Evolutionary conservation across 2,888 invertebrate species (phyloP).

Genomic region (Chloroclystis v-ata): DNA sequence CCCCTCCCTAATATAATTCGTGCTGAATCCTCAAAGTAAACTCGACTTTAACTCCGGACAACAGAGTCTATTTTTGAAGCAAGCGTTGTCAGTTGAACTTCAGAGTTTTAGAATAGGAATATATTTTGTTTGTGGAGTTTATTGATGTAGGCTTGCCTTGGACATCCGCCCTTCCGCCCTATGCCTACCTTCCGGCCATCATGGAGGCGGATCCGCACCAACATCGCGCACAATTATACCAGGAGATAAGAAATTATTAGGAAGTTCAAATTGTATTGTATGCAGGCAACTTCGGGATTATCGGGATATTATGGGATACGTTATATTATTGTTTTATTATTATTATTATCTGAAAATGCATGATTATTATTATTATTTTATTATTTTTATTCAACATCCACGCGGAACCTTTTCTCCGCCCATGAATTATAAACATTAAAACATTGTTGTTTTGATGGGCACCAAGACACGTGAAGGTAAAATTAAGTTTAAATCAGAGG

Average conservation of each 20-base stretch:
- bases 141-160: slow-evolving; percentile 2
- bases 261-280: slow-evolving; percentile 19
- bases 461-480: too few species aligned
- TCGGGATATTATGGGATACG: too few species aligned
- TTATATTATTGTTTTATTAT: too few species aligned
- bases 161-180: slow-evolving; percentile 22
- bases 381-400: too few species aligned
- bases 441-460: too few species aligned
- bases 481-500: too few species aligned
- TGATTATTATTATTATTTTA: too few species aligned
- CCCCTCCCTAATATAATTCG: background rate
- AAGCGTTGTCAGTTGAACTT: background rate
- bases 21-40: too few species aligned
- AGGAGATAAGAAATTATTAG: slow-evolving; percentile 41
- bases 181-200: slow-evolving; percentile 34
- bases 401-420: too few species aligned
- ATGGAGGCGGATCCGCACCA: slow-evolving; percentile 55
- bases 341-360: too few species aligned
- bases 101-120: background rate
- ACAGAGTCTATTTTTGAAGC: slow-evolving; percentile 2
- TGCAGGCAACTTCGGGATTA: background rate
- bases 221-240: slow-evolving; percentile 48
- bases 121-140: background rate
- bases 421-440: too few species aligned
- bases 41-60: too few species aligned